Conservation (phyloP, 1,140 invertebrate genomes). For the Ditylenchus dipsaci region DNA sequence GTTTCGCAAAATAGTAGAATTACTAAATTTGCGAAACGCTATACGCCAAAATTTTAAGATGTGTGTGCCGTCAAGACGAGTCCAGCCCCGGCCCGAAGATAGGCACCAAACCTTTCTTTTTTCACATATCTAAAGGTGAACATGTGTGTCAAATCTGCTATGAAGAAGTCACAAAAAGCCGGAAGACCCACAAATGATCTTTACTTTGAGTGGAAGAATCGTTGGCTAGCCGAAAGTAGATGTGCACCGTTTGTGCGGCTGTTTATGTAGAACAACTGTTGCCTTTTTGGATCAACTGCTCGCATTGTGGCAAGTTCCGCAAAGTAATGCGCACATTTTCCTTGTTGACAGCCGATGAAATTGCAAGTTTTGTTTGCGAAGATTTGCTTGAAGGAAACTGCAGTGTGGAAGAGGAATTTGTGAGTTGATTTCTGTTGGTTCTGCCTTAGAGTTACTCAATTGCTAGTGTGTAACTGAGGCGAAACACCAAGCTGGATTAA, state of each 20-base stretch:
- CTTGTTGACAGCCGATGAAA: slow-evolving; percentile 8
- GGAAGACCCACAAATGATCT: slow-evolving; percentile 29
- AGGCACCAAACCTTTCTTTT: slow-evolving; percentile 23
- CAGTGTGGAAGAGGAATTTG: slow-evolving; percentile 50
- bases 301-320: slow-evolving; percentile 58
- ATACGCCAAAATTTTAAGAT: too few relatives aligned
- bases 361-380: slow-evolving; percentile 20
- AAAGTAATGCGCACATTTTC: slow-evolving; percentile 37
- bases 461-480: slow-evolving; percentile 30
- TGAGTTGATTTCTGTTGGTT: too few relatives aligned
- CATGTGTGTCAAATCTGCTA: slow-evolving; percentile 47
- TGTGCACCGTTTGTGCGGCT: slow-evolving; percentile 42
- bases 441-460: too few relatives aligned
- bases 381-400: slow-evolving; percentile 8
- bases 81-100: neutral
- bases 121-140: slow-evolving; percentile 43
- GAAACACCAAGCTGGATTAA: slow-evolving; percentile 53
- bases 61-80: neutral
- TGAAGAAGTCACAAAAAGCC: slow-evolving; percentile 41
- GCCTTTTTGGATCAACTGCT: slow-evolving; percentile 60
- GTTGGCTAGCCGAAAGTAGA: slow-evolving; percentile 39
- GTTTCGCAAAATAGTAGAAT: too few relatives aligned
- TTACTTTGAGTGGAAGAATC: slow-evolving; percentile 43
- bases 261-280: slow-evolving; percentile 58
- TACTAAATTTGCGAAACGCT: too few relatives aligned